Percentiles rank a stretch among this genome's conserved stretches.
Evolutionary conservation across 2,888 invertebrate genomes (phyloP).

Genomic region (Philaethria dido): DNA sequence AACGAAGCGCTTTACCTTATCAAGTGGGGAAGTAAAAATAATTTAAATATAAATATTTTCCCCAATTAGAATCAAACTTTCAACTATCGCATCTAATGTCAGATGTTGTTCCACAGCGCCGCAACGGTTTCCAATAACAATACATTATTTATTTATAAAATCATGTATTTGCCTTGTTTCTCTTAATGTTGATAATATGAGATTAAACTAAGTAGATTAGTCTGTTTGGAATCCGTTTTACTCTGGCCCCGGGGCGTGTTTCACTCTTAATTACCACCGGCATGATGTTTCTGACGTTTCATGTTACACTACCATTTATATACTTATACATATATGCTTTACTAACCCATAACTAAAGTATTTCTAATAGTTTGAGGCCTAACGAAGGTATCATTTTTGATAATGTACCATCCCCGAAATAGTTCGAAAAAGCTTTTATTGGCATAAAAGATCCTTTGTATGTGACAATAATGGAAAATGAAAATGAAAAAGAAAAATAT

Average conservation of each 20-base stretch:
- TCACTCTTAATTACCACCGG: constrained; percentile 19
- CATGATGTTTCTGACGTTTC: constrained; percentile 21
- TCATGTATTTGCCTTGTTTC: not conserved
- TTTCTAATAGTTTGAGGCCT: no score
- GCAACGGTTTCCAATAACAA: not conserved
- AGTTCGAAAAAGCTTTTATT: no score
- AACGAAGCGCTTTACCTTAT: no score
- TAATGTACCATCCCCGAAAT: no score
- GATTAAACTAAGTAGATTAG: constrained; percentile 17
- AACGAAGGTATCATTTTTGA: no score
- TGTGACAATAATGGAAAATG: no score
- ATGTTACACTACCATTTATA: not conserved
- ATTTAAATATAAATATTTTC: no score
- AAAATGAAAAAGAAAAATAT: no score
- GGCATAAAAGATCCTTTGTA: no score
- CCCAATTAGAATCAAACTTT: no score
- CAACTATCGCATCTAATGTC: not conserved
- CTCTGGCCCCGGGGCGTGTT: constrained; percentile 5
- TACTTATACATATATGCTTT: not conserved
- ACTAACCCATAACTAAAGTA: no score
- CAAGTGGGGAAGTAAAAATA: no score
- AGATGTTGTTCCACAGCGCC: not conserved
- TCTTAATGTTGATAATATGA: constrained; percentile 5
- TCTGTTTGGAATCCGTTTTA: not conserved
- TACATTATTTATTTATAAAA: not conserved